Evolutionary conservation across 1,140 invertebrate genomes (phyloP).

Genomic region (Medauroidea extradentata): DNA sequence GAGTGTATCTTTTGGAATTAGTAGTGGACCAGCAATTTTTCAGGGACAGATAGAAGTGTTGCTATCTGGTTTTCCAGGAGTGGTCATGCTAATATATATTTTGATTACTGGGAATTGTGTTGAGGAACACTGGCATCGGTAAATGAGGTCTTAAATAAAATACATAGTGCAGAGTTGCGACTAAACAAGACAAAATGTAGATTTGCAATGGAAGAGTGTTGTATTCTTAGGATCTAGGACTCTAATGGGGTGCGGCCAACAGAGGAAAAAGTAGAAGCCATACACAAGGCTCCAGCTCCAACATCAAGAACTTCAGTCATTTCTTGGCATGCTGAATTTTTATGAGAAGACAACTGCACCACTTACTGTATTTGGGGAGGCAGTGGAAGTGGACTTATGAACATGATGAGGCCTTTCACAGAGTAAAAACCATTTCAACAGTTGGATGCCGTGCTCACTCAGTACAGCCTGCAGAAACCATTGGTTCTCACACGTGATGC

Average conservation of each 20-base stretch:
- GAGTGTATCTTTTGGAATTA: conserved; percentile 46
- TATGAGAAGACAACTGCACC: background rate
- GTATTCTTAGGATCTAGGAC: conserved; percentile 37
- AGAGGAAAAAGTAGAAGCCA: conserved; percentile 34
- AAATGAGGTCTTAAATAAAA: background rate
- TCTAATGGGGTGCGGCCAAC: conserved; percentile 32
- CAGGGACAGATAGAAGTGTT: background rate
- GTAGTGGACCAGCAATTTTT: conserved; percentile 42
- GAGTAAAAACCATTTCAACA: conserved; percentile 17
- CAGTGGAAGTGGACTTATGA: conserved; percentile 31
- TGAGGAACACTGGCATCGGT: background rate
- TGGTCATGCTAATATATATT: background rate
- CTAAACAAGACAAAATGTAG: conserved; percentile 36
- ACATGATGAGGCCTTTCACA: conserved; percentile 30
- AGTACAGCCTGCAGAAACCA: conserved; percentile 28
- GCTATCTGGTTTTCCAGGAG: background rate
- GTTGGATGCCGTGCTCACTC: conserved; percentile 23
- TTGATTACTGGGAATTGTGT: background rate
- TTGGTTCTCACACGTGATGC: conserved; percentile 35
- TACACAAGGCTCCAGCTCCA: conserved; percentile 36
- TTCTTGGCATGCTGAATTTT: conserved; percentile 26
- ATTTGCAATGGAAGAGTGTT: conserved; percentile 27
- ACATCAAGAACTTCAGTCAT: conserved; percentile 37
- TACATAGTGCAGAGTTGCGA: conserved; percentile 16
- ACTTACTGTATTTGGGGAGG: conserved; percentile 20